Base-by-base conservation (phyloP, 2,113 vertebrate genomes). In the Austrofundulus limnaeus region DNA sequence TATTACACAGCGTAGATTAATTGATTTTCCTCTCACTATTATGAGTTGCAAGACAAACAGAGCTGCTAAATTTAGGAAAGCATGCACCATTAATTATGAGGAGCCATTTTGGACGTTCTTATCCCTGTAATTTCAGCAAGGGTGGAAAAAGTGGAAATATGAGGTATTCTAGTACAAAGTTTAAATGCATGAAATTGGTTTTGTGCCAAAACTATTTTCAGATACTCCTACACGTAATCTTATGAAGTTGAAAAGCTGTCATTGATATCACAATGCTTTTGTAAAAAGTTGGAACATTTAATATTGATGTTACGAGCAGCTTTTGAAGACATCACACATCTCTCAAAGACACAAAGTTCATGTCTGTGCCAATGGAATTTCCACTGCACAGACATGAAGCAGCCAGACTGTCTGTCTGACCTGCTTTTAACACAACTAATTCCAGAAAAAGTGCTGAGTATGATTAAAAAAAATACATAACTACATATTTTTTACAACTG, bases 1-100 rank as follows among this genome's bases (percentile, higher is more conserved):
- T 78, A 82, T 86, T 88, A 81, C 80, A 76, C 66, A 67, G 19
- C 17, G 72, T 53, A 78, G 55, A 80, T 82, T 83, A 65, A 89
- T 88, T 80, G 51, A 71, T 68, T 72, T 85, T 75, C 73, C 37
- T 70, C 50, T 67, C 66, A 41, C 46, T 20, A 43, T 73, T 69
- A 80, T 62, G 54, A 76, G 51, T 52, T 52, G 31, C 52, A 83
- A 79, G 58, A 80, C 63, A 81, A 85, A 85, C 72, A 79, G 72
- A 75, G 65, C 28, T 45, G 61, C 61, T 72, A 61, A 66, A 83
- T 70, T 46, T 62, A 69, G 64, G 65, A 78, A 81, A 84, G 59
- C 19, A 64, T 61, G 69, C 31, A 1, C 11, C 53, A 84, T 84
- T 76, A 82, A 84, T 74, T 69, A 78, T 70, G 24, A 20, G 38